Evolutionary conservation across 2,888 invertebrate species (phyloP).

Genomic region (Hololepta plana): DNA sequence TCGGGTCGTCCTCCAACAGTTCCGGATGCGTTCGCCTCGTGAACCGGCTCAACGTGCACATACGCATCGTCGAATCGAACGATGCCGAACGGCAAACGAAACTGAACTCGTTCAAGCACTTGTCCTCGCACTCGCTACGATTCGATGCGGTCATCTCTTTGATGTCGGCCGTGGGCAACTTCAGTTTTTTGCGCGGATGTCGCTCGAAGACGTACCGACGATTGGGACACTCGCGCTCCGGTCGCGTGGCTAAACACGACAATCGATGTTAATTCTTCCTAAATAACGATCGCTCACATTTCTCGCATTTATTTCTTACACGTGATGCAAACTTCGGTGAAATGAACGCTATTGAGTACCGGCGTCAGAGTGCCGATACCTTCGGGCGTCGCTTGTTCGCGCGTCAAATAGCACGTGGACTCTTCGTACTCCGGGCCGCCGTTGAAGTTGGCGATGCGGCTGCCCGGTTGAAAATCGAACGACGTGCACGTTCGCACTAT

Average conservation of each 20-base stretch:
- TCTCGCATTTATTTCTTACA: conserved; percentile 40
- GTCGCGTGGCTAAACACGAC: conserved; percentile 68
- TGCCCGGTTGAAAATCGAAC: conserved; percentile 82
- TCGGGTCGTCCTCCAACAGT: conserved; percentile 66
- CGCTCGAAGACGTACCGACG: conserved; percentile 77
- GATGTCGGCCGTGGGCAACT: conserved; percentile 60
- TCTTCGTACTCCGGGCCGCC: conserved; percentile 72
- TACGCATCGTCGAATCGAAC: conserved; percentile 58
- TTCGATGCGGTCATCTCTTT: conserved; percentile 76
- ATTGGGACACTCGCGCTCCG: conserved; percentile 77
- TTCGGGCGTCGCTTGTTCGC: conserved; percentile 74
- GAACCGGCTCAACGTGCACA: conserved; percentile 64
- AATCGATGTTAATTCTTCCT: conserved; percentile 4
- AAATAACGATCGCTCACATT: background rate
- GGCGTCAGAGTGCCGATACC: conserved; percentile 79
- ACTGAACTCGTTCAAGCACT: conserved; percentile 74
- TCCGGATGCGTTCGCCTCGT: conserved; percentile 77
- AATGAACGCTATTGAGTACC: conserved; percentile 77
- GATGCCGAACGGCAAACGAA: conserved; percentile 80
- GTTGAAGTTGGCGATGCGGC: conserved; percentile 65
- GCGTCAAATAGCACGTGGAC: conserved; percentile 69
- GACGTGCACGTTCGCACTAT: conserved; percentile 72
- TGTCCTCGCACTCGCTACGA: conserved; percentile 78
- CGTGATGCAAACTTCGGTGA: conserved; percentile 74
- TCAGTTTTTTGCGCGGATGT: conserved; percentile 67